phyloP scores from a whole-genome alignment of 1,140 invertebrate species.

The Listronotus bonariensis region DNA sequence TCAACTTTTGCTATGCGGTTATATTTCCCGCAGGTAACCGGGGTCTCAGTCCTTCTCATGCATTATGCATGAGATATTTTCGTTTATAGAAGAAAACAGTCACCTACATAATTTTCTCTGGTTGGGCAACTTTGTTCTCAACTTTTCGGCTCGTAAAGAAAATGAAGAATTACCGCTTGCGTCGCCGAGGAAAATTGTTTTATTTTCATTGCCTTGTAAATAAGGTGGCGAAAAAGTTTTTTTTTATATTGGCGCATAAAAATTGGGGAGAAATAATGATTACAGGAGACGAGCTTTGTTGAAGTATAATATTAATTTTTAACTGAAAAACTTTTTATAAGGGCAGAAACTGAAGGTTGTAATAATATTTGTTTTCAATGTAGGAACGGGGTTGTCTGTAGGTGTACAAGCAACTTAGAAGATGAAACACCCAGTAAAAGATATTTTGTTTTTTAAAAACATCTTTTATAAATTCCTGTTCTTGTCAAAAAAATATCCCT shows the following conservation, averaged over 20 bases:
- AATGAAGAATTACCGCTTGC: conserved; percentile 33
- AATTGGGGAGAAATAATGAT: neutral
- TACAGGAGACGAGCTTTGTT: too few relatives aligned
- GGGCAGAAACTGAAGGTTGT: too few relatives aligned
- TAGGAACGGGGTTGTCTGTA: too few relatives aligned
- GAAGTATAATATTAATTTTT: too few relatives aligned
- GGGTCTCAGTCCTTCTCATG: conserved; percentile 43
- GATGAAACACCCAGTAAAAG: too few relatives aligned
- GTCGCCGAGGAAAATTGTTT: conserved; percentile 23
- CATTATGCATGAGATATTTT: conserved; percentile 54
- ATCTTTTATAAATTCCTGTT: too few relatives aligned
- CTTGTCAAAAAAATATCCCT: too few relatives aligned
- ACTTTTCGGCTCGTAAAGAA: conserved; percentile 35
- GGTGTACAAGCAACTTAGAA: too few relatives aligned
- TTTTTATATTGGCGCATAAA: conserved; percentile 4
- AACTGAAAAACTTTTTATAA: too few relatives aligned
- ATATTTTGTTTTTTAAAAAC: too few relatives aligned
- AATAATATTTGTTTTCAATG: too few relatives aligned
- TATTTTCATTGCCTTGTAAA: conserved; percentile 25
- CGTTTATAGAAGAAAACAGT: conserved; percentile 50
- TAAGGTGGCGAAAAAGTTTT: conserved; percentile 18
- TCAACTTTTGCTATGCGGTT: conserved; percentile 21
- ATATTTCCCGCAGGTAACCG: conserved; percentile 32
- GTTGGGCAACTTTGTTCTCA: conserved; percentile 34
- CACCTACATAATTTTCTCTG: conserved; percentile 50